phyloP scores from a whole-genome alignment of 2,888 invertebrate genomes.

The Danaus chrysippus region DNA sequence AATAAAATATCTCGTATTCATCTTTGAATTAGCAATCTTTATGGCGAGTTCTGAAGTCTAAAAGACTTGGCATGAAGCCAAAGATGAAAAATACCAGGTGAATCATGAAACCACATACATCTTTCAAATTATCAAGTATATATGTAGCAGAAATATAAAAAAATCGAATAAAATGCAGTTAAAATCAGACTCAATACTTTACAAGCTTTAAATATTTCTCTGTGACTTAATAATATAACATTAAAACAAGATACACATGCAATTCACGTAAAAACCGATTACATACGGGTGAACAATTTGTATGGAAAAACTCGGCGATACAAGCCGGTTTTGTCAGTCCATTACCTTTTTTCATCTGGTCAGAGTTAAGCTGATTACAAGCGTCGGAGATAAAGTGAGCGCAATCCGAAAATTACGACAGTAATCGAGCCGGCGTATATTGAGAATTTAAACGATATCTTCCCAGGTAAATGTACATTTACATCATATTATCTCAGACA shows the following conservation, averaged over 20 bases:
- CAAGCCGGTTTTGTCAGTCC: constrained; percentile 53
- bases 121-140: constrained; percentile 16
- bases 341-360: constrained; percentile 61
- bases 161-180: too few relatives aligned
- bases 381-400: constrained; percentile 46
- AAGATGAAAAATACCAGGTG: constrained; percentile 33
- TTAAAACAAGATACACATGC: too few relatives aligned
- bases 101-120: constrained; percentile 30
- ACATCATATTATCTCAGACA: too few relatives aligned
- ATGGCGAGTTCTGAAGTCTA: constrained; percentile 32
- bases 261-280: neutral
- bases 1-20: constrained; percentile 27
- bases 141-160: too few relatives aligned
- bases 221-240: too few relatives aligned
- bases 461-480: neutral
- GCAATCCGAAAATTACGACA: constrained; percentile 22
- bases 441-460: constrained; percentile 15
- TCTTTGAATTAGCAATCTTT: constrained; percentile 32
- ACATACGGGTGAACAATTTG: constrained; percentile 1
- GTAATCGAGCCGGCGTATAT: constrained; percentile 18
- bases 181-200: too few relatives aligned
- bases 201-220: too few relatives aligned
- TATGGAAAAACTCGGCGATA: constrained; percentile 25
- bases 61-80: constrained; percentile 33
- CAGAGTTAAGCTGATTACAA: constrained; percentile 64